Percentiles rank a stretch among this genome's conserved stretches.
These are phyloP conservation scores for Agonum fuliginosum DNA, from an alignment of 2,888 invertebrate genomes.

Conservation along the genomic window DNA sequence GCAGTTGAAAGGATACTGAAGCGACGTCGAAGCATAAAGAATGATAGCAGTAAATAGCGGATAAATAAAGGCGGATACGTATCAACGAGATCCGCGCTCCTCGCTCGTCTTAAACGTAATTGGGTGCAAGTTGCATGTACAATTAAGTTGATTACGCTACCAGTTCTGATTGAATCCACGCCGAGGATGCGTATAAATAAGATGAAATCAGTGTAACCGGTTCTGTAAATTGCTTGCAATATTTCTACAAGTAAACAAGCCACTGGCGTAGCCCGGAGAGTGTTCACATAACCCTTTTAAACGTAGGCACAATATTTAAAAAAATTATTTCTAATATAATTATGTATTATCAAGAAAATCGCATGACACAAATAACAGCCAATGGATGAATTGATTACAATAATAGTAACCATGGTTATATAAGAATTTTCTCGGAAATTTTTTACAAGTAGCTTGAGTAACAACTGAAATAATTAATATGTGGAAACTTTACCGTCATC, in stretches of 20 bases:
- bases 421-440: too few species aligned
- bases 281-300: too few species aligned
- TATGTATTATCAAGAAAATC: too few species aligned
- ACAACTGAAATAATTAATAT: too few species aligned
- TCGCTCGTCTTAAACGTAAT: conserved; percentile 49
- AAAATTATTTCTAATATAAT: too few species aligned
- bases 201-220: conserved; percentile 54
- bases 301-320: too few species aligned
- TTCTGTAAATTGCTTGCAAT: conserved; percentile 57
- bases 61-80: conserved; percentile 51
- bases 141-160: conserved; percentile 57
- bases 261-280: too few species aligned
- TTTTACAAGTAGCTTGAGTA: too few species aligned
- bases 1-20: neutral
- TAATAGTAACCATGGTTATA: too few species aligned
- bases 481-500: too few species aligned
- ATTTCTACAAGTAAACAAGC: conserved; percentile 57
- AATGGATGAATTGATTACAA: too few species aligned
- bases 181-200: conserved; percentile 48
- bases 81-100: conserved; percentile 33
- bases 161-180: conserved; percentile 55
- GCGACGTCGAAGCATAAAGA: neutral
- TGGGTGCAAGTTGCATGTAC: conserved; percentile 58
- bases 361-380: too few species aligned
- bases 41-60: conserved; percentile 41